Evolutionary conservation across 2,797 vertebrate genomes (phyloP).

Genomic region (Bovichtus diacanthus): DNA sequence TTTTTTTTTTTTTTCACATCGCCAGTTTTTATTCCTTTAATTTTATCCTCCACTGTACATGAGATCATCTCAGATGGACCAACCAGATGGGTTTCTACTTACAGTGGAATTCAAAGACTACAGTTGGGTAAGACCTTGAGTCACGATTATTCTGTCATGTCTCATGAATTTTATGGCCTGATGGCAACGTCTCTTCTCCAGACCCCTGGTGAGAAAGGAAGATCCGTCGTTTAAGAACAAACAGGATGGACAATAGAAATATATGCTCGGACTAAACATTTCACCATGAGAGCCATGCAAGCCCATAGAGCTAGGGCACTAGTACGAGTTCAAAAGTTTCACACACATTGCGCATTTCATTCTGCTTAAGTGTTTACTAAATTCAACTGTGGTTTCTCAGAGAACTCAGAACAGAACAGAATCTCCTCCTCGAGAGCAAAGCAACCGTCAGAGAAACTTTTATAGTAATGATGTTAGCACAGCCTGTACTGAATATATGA

Average conservation of each 20-base stretch:
- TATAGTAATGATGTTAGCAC: conserved; percentile 34
- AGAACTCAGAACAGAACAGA: conserved; percentile 14
- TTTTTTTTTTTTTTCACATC: neutral
- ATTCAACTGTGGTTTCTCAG: conserved; percentile 8
- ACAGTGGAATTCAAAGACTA: conserved; percentile 51
- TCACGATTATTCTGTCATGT: conserved; percentile 53
- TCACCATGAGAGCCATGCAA: conserved; percentile 57
- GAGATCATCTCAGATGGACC: conserved; percentile 62
- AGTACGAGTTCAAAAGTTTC: conserved; percentile 22
- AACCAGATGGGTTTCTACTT: conserved; percentile 66
- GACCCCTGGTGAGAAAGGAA: conserved; percentile 46
- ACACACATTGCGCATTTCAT: conserved; percentile 4
- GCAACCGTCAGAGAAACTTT: conserved; percentile 20
- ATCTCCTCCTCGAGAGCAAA: neutral
- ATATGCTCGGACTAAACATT: conserved; percentile 60
- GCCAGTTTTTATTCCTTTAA: conserved; percentile 30
- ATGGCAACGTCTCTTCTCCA: conserved; percentile 48
- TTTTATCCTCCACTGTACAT: conserved; percentile 58
- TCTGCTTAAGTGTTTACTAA: conserved; percentile 14
- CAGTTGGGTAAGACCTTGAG: conserved; percentile 46
- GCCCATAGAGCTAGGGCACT: conserved; percentile 34
- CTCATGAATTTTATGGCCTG: conserved; percentile 48
- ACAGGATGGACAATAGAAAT: conserved; percentile 57
- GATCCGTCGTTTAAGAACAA: conserved; percentile 38
- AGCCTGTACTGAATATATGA: conserved; percentile 9